These are phyloP conservation scores for Pseudochirops corinnae DNA, from an alignment of 2,797 vertebrate species.

Conservation along the genomic window DNA sequence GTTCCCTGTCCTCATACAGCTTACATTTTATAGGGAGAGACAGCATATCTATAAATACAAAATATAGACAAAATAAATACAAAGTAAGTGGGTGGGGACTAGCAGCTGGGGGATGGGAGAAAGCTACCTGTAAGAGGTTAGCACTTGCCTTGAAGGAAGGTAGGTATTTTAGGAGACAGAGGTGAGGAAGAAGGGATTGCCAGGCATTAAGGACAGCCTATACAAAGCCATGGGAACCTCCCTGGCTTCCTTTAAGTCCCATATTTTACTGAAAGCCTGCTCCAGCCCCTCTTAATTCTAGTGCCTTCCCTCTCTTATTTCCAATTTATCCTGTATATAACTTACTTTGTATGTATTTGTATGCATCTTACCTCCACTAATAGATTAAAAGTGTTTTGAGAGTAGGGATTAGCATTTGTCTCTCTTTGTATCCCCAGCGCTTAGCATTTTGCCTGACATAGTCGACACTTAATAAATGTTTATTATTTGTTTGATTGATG, in stretches of 20 bases:
- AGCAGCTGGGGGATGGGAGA: neutral
- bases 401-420: neutral
- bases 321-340: neutral
- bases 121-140: neutral
- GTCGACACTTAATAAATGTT: neutral
- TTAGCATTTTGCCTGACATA: neutral
- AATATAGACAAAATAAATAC: neutral
- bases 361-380: neutral
- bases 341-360: neutral
- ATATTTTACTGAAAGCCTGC: neutral
- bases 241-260: neutral
- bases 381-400: neutral
- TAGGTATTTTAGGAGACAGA: neutral
- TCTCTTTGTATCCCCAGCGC: neutral
- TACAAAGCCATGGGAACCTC: neutral
- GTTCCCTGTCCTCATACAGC: neutral
- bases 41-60: neutral
- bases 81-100: neutral
- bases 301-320: neutral
- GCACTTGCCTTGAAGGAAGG: neutral
- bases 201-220: neutral
- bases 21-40: neutral
- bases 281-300: neutral
- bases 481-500: neutral
- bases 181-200: neutral